A percentile compares a stretch with the other conserved stretches of the same genome.
These are phyloP conservation scores for Pseudomyrmex concolor DNA, from an alignment of 1,140 invertebrate species.

Conservation along the genomic window DNA sequence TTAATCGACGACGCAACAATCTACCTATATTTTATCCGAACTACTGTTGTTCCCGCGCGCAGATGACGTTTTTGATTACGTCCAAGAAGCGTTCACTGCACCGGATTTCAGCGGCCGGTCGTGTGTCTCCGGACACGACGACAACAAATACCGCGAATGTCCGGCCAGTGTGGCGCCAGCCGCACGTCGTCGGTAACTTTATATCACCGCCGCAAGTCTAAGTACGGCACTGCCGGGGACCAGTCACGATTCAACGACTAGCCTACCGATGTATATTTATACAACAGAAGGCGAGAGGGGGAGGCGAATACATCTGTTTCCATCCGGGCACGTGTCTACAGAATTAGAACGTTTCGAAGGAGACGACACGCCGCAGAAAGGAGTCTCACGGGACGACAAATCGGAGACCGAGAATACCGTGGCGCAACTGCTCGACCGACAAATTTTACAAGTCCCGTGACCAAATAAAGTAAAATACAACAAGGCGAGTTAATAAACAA, in stretches of 20 bases:
- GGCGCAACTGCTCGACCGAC: conserved; percentile 32
- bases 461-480: conserved; percentile 44
- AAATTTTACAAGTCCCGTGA: conserved; percentile 37
- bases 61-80: conserved; percentile 5
- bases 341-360: conserved; percentile 72
- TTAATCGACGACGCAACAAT: conserved; percentile 21
- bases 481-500: background rate
- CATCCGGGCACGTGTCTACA: conserved; percentile 77
- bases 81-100: background rate
- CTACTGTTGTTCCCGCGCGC: conserved; percentile 1
- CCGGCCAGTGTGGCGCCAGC: conserved; percentile 53
- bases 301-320: conserved; percentile 73
- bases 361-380: conserved; percentile 25
- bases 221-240: conserved; percentile 52
- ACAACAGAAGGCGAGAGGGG: conserved; percentile 44
- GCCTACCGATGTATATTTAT: conserved; percentile 71
- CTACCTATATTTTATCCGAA: conserved; percentile 21
- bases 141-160: conserved; percentile 44
- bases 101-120: background rate
- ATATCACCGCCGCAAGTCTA: conserved; percentile 56
- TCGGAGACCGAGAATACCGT: conserved; percentile 31
- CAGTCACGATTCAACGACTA: conserved; percentile 54
- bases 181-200: conserved; percentile 65
- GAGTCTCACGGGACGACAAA: conserved; percentile 43
- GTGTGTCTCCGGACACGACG: conserved; percentile 18